phyloP scores from a whole-genome alignment of 2,888 invertebrate genomes.

The Drosophila quasianomalipes region DNA sequence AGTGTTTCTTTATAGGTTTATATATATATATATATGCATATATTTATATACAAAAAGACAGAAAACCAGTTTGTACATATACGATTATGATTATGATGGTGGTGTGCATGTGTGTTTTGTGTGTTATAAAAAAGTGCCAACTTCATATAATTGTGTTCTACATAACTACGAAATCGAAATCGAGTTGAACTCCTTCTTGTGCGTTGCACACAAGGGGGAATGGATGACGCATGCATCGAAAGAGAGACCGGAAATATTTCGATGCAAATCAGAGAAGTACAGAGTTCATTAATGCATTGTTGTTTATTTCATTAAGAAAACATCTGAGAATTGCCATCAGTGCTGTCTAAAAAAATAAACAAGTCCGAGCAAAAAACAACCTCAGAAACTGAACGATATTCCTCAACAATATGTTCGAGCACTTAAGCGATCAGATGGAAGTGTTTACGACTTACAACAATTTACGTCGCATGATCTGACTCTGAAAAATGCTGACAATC shows the following conservation, averaged over 20 bases:
- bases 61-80: slow-evolving; percentile 45
- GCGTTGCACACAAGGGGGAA: slow-evolving; percentile 3
- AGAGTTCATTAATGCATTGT: slow-evolving; percentile 46
- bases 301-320: slow-evolving; percentile 42
- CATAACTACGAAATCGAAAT: slow-evolving; percentile 31
- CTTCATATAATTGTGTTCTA: slow-evolving; percentile 24
- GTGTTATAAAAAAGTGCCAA: slow-evolving; percentile 42
- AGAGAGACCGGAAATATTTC: slow-evolving; percentile 51
- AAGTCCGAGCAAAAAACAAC: slow-evolving; percentile 22
- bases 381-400: slow-evolving; percentile 6
- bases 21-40: slow-evolving; percentile 62
- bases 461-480: slow-evolving; percentile 21
- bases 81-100: slow-evolving; percentile 5
- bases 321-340: slow-evolving; percentile 22
- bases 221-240: slow-evolving; percentile 57
- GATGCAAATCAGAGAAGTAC: slow-evolving; percentile 51
- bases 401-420: slow-evolving; percentile 11
- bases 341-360: slow-evolving; percentile 19
- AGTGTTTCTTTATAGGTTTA: slow-evolving; percentile 74
- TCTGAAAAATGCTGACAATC: slow-evolving; percentile 17
- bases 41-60: slow-evolving; percentile 51
- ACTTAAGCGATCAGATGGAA: slow-evolving; percentile 1
- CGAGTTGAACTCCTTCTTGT: slow-evolving; percentile 28
- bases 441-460: slow-evolving; percentile 58
- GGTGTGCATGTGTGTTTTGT: slow-evolving; percentile 25